Evolutionary conservation across 2,113 vertebrate genomes (phyloP), one percentile per base, ranked within the genome.

Genomic region (Corydoras sp.): DNA sequence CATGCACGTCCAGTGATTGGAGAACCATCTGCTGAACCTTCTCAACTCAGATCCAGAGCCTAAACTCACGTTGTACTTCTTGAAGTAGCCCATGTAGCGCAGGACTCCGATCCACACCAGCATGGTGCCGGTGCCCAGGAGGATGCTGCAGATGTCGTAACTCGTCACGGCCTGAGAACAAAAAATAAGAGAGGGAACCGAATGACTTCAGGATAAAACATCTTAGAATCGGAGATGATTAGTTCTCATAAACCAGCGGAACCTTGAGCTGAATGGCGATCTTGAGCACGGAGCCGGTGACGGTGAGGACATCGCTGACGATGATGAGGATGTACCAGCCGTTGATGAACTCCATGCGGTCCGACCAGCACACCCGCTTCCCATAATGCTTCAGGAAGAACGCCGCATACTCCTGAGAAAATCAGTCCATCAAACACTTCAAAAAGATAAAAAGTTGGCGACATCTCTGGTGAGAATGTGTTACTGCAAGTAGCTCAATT

Each of bases 241-340:
- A 4, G 35, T 43, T 43, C 35, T 43, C 7, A 4, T 43, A 43
- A 43, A 43, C 35, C 35, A 43, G 18, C 18, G 18, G 18, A 24
- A 89, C 97, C 92, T 99, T 98, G 1, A 93, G 89, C 81, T 98
- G 92, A 80, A 99, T 99, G 83, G 90, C 91, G 76, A 98, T 98
- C 86, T 99, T 98, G 62, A 99, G 89, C 75, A 94, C 83, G 9
- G 96, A 99, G 76, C 95, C 96, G 65, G 85, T 83, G 74, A 97
- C 90, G 68, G 92, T 93, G 71, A 99, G 74, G 3, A 87, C 80
- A 78, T 99, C 95, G 0, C 93, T 98, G 58, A 91, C 13, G 0
- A 98, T 89, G 82, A 98, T 97, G 79, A 98, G 86, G 72, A 98
- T 91, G 63, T 94, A 97, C 96, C 96, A 99, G n/a, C 95, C 91